Conservation (phyloP, 2,797 vertebrate genomes). For the Eulemur rubriventer region DNA sequence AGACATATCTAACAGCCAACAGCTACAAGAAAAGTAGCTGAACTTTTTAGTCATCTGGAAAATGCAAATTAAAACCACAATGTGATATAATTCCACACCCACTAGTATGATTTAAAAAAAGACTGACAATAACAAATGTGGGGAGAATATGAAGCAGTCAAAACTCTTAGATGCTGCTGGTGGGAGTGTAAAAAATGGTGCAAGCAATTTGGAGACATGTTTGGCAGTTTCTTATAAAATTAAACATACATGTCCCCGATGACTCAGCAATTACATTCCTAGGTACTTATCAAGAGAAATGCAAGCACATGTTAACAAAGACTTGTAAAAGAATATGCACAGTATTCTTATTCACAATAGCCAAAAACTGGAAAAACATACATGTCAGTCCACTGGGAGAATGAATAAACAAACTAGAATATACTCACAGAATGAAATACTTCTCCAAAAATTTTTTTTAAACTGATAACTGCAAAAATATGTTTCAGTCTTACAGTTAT, state of each 20-base stretch:
- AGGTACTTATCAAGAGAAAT: constrained; percentile 17
- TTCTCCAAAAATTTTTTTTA: not conserved
- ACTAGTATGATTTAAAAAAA: not conserved
- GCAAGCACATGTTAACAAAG: constrained; percentile 35
- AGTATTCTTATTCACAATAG: not conserved
- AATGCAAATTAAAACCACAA: constrained; percentile 14
- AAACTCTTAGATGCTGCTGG: not conserved
- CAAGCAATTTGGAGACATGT: not conserved
- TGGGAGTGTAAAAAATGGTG: not conserved
- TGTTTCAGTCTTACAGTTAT: not conserved
- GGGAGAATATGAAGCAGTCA: not conserved
- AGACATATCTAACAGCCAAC: not conserved
- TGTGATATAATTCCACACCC: not conserved
- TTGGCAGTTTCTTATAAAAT: constrained; percentile 49
- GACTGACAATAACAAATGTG: not conserved
- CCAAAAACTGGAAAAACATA: not conserved
- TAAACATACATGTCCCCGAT: constrained; percentile 26
- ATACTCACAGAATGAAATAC: not conserved
- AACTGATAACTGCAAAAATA: constrained; percentile 10
- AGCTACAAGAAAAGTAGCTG: not conserved
- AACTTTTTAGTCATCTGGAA: constrained; percentile 9
- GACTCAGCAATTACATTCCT: constrained; percentile 31
- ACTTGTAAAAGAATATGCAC: constrained; percentile 4
- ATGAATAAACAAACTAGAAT: not conserved
- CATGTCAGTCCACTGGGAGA: not conserved